Conservation (phyloP, 2,888 invertebrate species). For the Phortica okadai region DNA sequence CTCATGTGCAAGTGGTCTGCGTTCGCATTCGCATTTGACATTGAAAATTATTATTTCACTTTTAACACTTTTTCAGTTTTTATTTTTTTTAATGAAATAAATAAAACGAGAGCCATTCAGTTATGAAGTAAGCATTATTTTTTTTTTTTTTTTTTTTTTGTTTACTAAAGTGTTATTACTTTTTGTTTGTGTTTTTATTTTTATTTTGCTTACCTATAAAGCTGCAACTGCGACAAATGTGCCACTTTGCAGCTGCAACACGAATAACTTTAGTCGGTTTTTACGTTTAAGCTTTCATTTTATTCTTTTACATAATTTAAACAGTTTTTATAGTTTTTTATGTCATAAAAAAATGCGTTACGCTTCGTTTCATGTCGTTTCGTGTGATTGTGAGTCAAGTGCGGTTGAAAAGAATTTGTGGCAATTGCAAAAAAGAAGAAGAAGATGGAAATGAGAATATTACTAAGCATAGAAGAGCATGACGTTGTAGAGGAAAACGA, state of each 20-base stretch:
- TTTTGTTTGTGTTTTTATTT: not conserved
- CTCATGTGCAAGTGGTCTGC: no score
- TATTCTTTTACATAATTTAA: not conserved
- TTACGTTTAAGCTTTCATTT: not conserved
- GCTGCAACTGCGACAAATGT: not conserved
- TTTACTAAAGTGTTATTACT: not conserved
- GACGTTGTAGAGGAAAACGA: not conserved
- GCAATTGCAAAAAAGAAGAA: constrained; percentile 3
- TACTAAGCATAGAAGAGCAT: not conserved
- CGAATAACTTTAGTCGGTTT: not conserved
- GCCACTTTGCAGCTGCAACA: not conserved
- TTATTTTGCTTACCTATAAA: not conserved
- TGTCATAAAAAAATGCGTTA: not conserved
- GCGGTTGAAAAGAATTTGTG: constrained; percentile 11
- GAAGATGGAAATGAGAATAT: not conserved
- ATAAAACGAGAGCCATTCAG: no score
- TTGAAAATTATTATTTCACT: no score
- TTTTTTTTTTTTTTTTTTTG: not conserved
- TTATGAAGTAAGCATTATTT: no score
- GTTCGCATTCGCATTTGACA: no score
- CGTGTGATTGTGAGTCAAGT: not conserved
- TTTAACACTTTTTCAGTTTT: not conserved
- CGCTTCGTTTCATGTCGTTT: not conserved
- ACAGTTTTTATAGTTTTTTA: constrained; percentile 10
- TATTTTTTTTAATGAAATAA: not conserved